These are phyloP conservation scores for Agrochola litura DNA, from an alignment of 2,888 invertebrate species.

Conservation along the genomic window DNA sequence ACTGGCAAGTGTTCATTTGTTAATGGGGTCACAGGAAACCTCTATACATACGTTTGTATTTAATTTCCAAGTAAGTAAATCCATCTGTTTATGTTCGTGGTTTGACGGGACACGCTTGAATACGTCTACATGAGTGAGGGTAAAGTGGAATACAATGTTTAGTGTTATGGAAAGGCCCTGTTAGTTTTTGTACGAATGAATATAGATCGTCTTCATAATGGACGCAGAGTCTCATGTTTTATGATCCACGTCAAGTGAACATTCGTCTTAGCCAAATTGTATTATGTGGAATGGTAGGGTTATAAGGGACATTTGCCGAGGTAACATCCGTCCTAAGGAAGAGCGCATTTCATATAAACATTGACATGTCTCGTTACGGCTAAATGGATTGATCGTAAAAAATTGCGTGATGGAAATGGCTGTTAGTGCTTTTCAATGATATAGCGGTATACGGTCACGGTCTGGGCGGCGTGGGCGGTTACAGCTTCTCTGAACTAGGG, in stretches of 20 bases:
- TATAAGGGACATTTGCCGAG: conserved; percentile 70
- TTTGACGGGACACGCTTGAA: conserved; percentile 23
- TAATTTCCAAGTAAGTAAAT: conserved; percentile 40
- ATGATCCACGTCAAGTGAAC: conserved; percentile 73
- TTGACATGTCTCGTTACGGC: conserved; percentile 49
- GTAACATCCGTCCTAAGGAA: conserved; percentile 50
- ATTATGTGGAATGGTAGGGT: conserved; percentile 73
- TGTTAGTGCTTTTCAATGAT: conserved; percentile 67
- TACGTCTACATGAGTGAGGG: conserved; percentile 31
- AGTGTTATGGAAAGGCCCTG: conserved; percentile 71
- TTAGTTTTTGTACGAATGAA: conserved; percentile 73
- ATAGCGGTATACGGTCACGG: conserved; percentile 68
- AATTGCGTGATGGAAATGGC: conserved; percentile 59
- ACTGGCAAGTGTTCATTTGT: background rate
- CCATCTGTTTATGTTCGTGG: conserved; percentile 21
- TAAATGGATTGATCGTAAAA: conserved; percentile 73
- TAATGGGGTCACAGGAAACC: conserved; percentile 10
- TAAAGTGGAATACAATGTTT: conserved; percentile 60
- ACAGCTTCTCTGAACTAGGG: conserved; percentile 76
- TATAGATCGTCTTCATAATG: conserved; percentile 72
- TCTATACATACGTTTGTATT: conserved; percentile 6
- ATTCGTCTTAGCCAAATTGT: conserved; percentile 80
- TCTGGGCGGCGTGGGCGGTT: conserved; percentile 72
- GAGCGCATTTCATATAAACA: conserved; percentile 57
- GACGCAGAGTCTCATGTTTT: conserved; percentile 71